phyloP scores from a whole-genome alignment of 2,797 vertebrate genomes.

The Chanos chanos region DNA sequence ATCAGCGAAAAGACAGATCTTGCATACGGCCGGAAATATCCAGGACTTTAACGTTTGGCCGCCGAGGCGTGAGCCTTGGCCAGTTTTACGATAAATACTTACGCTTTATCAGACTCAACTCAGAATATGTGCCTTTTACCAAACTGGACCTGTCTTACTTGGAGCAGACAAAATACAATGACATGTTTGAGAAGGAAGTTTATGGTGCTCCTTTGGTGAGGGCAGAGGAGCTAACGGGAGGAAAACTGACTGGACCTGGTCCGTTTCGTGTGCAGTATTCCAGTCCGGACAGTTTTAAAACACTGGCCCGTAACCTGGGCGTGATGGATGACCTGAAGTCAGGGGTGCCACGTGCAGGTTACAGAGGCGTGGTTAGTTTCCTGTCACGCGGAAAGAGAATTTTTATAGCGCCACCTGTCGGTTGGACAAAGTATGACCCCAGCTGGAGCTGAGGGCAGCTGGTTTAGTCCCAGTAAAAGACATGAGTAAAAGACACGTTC shows the following conservation, averaged over 20 bases:
- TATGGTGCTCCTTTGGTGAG: constrained; percentile 72
- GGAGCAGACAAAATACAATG: constrained; percentile 74
- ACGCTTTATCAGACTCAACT: constrained; percentile 91
- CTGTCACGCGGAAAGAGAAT: constrained; percentile 83
- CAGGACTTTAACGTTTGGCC: constrained; percentile 89
- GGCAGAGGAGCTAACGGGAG: constrained; percentile 76
- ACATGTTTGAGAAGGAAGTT: constrained; percentile 72
- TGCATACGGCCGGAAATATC: constrained; percentile 91
- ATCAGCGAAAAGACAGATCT: constrained; percentile 82
- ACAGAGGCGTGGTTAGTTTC: constrained; percentile 85
- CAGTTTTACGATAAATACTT: constrained; percentile 96
- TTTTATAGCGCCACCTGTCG: constrained; percentile 81
- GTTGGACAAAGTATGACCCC: constrained; percentile 84
- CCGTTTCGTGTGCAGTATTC: constrained; percentile 85
- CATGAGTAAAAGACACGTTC: too few species aligned
- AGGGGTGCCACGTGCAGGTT: constrained; percentile 89
- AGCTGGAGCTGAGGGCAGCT: constrained; percentile 81
- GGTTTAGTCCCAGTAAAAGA: too few species aligned
- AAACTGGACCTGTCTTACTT: constrained; percentile 83
- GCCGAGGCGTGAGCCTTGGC: constrained; percentile 92
- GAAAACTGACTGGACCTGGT: constrained; percentile 62
- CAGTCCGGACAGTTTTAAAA: constrained; percentile 84
- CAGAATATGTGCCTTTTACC: constrained; percentile 89
- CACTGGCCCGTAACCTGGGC: constrained; percentile 81
- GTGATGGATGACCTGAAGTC: constrained; percentile 98